phyloP scores from a whole-genome alignment of 2,113 vertebrate species.

The Holacanthus passer region DNA sequence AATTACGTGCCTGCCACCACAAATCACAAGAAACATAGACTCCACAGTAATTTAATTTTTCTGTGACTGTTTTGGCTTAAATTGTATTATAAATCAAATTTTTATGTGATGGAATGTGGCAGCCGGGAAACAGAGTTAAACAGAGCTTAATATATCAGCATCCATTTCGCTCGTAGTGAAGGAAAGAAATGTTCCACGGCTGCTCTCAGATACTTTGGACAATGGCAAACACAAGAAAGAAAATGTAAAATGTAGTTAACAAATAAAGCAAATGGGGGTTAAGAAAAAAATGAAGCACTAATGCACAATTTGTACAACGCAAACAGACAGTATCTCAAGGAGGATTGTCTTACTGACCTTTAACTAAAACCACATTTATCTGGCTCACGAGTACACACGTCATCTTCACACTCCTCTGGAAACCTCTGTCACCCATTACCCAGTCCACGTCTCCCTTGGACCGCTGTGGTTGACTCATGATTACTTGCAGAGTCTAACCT shows the following conservation, averaged over 20 bases:
- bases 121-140: constrained; percentile 42
- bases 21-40: constrained; percentile 58
- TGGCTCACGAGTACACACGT: constrained; percentile 47
- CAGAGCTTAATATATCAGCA: constrained; percentile 16
- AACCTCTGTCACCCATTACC: constrained; percentile 52
- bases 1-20: constrained; percentile 50
- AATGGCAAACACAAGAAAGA: neutral
- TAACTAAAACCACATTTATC: constrained; percentile 47
- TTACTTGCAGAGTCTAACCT: constrained; percentile 50
- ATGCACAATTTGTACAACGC: neutral
- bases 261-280: neutral
- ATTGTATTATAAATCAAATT: constrained; percentile 53
- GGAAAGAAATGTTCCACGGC: neutral
- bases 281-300: neutral
- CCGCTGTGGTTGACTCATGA: constrained; percentile 50
- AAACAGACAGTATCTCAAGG: constrained; percentile 14
- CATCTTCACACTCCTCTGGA: constrained; percentile 41
- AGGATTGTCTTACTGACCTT: constrained; percentile 29
- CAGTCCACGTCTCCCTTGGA: constrained; percentile 28
- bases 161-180: neutral
- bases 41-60: constrained; percentile 34
- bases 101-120: constrained; percentile 49
- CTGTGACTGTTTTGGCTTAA: constrained; percentile 36
- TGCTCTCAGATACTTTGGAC: constrained; percentile 6
- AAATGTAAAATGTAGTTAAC: neutral